These are phyloP conservation scores for Nycticorax nycticorax DNA, from an alignment of 2,113 vertebrate species.

Conservation along the genomic window DNA sequence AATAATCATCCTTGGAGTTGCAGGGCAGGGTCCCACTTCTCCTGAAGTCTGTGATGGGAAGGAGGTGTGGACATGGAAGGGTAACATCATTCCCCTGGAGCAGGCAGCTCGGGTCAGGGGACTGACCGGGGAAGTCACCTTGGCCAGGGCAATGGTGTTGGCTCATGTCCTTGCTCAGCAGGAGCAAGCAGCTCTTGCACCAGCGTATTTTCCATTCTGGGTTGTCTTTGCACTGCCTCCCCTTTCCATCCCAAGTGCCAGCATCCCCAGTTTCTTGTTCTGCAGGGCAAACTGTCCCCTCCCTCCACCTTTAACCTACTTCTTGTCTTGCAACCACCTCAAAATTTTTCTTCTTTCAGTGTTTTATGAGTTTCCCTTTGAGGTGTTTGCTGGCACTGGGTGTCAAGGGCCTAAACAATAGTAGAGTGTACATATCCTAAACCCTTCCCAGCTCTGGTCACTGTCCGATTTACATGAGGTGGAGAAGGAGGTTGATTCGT, in stretches of 20 bases:
- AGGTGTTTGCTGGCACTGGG: neutral
- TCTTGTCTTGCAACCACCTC: neutral
- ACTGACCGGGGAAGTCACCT: neutral
- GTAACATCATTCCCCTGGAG: neutral
- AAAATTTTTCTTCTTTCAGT: neutral
- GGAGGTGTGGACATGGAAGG: neutral
- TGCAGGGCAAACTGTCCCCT: neutral
- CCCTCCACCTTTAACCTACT: neutral
- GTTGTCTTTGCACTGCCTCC: neutral
- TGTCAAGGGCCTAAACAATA: neutral
- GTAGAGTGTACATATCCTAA: rapidly evolving
- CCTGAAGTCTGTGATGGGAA: neutral
- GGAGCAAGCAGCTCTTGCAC: neutral
- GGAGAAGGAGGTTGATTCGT: neutral
- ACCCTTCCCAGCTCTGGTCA: neutral
- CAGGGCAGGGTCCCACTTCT: neutral
- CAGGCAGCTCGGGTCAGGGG: neutral
- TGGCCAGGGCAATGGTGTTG: neutral
- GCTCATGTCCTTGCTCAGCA: rapidly evolving
- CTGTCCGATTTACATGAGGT: neutral
- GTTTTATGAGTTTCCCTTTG: neutral
- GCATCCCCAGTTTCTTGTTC: neutral
- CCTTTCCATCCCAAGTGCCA: rapidly evolving
- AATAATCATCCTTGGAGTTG: neutral
- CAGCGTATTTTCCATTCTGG: neutral